Base-by-base conservation (phyloP, 2,113 vertebrate species). In the Aplodontia rufa region DNA sequence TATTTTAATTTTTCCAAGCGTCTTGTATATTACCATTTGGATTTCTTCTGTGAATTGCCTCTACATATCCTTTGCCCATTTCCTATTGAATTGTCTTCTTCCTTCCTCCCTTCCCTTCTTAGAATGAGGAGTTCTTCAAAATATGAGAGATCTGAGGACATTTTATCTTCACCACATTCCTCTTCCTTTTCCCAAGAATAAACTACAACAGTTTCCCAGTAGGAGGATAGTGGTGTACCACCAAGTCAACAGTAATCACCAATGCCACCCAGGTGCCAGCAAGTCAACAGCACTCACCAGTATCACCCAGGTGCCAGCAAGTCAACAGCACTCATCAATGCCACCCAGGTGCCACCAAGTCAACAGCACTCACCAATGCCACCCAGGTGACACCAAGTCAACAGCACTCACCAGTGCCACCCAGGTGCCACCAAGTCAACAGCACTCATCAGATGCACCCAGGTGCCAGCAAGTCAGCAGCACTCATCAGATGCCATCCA, bases 191-290 rank as follows among this genome's bases (percentile, higher is more conserved):
- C n/a, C n/a, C n/a, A 10, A 79, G 55, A 49, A 87, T 93, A 28
- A 96, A 93, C 22, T 78, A 26, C 82, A 91, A 60, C 8, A 75
- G n/a, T 78, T 92, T 80, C 95, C 72, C 72, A 91, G 32, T 37
- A 24, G 8, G 2, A 69, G 24, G 28, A 93, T 26, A 88, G 19
- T 76, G 45, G 16, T 85, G 42, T 85, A 55, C 42, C 60, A 86
- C 19, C 75, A 47, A 92, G 6, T 88, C 58, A 78, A 16, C 35
- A 35, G 16, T 87, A 86, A 84, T 58, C 35, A 51, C n/a, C n/a
- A 93, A 55, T 81, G 20, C 45, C 45, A 94, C 32, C n/a, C n/a
- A n/a, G n/a, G 42, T 85, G 64, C 42, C 60, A 86, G 19, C 75
- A 47, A 92, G 6, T 88, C 58, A 78, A 16, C 35, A 35, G 16